phyloP scores from a whole-genome alignment of 2,888 invertebrate genomes.

The Dorcus hopei region DNA sequence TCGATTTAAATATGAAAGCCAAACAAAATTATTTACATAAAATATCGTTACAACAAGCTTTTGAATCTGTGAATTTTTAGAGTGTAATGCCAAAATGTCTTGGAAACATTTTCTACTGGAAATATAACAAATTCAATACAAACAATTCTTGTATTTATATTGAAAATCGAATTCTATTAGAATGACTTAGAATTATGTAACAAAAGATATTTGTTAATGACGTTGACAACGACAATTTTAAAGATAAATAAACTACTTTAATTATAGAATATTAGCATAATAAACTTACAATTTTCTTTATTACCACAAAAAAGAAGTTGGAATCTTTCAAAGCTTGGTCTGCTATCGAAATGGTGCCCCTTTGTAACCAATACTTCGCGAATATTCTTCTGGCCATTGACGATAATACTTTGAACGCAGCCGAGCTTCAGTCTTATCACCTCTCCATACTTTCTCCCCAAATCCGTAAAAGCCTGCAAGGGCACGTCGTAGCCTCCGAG shows the following conservation, averaged over 20 bases:
- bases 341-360: conserved; percentile 60
- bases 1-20: too few species aligned
- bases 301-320: conserved; percentile 62
- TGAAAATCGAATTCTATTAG: too few species aligned
- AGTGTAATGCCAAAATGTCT: too few species aligned
- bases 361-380: conserved; percentile 57
- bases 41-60: not conserved
- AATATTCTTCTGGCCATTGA: conserved; percentile 59
- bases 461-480: conserved; percentile 56
- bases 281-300: conserved; percentile 65
- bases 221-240: too few species aligned
- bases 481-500: conserved; percentile 58
- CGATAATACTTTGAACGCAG: conserved; percentile 55
- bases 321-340: conserved; percentile 63
- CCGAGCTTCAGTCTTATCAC: conserved; percentile 57
- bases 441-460: conserved; percentile 54
- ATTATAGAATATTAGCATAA: not conserved
- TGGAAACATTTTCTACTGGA: too few species aligned
- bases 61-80: too few species aligned
- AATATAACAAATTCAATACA: too few species aligned
- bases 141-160: too few species aligned
- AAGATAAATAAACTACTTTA: not conserved
- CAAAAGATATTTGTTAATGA: too few species aligned
- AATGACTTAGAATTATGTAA: too few species aligned
- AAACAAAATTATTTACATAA: not conserved